A percentile compares a stretch with the other conserved stretches of the same genome.
These are phyloP conservation scores for Lagenorhynchus albirostris DNA, from an alignment of 2,113 vertebrate species.

Conservation along the genomic window DNA sequence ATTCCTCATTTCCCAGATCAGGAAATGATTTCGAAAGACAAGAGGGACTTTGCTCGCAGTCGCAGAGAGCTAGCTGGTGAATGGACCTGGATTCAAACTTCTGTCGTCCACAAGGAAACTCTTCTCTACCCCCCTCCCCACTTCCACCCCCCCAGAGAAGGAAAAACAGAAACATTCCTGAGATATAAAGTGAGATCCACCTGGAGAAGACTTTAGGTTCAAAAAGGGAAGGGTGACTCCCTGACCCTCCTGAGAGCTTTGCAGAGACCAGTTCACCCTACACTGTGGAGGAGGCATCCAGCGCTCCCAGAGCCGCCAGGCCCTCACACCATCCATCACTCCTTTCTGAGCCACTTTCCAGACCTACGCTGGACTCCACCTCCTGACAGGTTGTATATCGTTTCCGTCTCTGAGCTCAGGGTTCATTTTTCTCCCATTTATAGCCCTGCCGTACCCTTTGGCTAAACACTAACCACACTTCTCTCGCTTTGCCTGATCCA, in stretches of 20 bases:
- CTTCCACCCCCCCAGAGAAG: no score
- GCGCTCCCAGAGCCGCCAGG: background rate
- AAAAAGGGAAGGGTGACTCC: background rate
- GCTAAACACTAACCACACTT: background rate
- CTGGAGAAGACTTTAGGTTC: background rate
- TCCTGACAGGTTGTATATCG: conserved; percentile 52
- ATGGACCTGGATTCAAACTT: background rate
- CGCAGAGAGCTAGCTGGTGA: background rate
- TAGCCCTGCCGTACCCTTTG: conserved; percentile 40
- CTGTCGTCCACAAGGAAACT: background rate
- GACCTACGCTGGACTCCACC: background rate
- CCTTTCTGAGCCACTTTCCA: conserved; percentile 22
- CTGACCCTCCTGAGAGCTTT: background rate
- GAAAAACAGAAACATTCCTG: background rate
- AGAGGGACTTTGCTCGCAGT: background rate
- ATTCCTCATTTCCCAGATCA: background rate
- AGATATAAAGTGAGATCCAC: background rate
- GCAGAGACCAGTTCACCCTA: background rate
- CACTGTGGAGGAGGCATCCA: background rate
- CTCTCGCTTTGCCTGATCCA: background rate
- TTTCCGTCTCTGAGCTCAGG: conserved; percentile 14
- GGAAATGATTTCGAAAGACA: background rate
- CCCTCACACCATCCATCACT: conserved; percentile 17
- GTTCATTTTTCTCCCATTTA: conserved; percentile 74
- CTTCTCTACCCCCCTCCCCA: fast-evolving